phyloP scores from a whole-genome alignment of 1,140 invertebrate genomes.

The Aricia agestis region DNA sequence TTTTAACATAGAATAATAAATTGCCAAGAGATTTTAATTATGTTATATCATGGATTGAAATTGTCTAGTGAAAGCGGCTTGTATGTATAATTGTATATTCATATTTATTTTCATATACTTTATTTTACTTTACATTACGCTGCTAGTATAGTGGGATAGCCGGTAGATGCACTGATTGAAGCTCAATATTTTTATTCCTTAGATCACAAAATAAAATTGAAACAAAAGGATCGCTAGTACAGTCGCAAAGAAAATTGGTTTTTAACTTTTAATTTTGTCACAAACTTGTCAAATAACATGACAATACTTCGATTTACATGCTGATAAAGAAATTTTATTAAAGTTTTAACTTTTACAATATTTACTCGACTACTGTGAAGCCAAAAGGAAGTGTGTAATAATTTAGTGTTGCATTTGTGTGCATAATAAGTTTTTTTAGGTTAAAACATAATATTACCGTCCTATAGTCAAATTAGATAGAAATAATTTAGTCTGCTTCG shows the following conservation, averaged over 20 bases:
- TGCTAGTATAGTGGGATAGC: neutral
- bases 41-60: slow-evolving; percentile 18
- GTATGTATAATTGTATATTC: neutral
- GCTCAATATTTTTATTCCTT: too few relatives aligned
- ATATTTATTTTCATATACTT: slow-evolving; percentile 1
- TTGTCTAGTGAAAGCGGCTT: slow-evolving; percentile 9
- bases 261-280: too few relatives aligned
- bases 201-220: too few relatives aligned
- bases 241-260: too few relatives aligned
- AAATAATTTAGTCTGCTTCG: neutral
- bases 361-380: too few relatives aligned
- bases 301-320: too few relatives aligned
- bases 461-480: slow-evolving; percentile 1
- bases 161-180: too few relatives aligned
- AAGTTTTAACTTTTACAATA: too few relatives aligned
- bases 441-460: neutral
- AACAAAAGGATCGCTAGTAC: too few relatives aligned
- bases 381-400: neutral
- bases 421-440: neutral
- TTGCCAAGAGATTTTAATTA: slow-evolving; percentile 22
- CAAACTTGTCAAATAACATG: too few relatives aligned
- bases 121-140: neutral
- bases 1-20: slow-evolving; percentile 21
- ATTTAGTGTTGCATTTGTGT: neutral
- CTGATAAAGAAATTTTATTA: too few relatives aligned